These are phyloP conservation scores for Tachysurus fulvidraco DNA, from an alignment of 2,113 vertebrate genomes.

Conservation along the genomic window DNA sequence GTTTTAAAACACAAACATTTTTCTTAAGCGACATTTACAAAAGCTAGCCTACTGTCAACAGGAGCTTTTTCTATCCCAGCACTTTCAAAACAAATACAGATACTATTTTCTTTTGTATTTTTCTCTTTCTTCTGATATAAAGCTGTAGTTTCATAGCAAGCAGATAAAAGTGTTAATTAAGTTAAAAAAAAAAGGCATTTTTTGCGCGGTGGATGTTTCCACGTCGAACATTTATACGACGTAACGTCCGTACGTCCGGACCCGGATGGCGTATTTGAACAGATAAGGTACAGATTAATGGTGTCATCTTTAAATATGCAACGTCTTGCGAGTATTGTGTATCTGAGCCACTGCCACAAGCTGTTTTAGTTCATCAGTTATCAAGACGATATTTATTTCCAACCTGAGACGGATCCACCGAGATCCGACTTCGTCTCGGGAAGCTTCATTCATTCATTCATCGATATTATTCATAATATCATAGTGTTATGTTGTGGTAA, in stretches of 20 bases:
- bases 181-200: no score
- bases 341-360: background rate
- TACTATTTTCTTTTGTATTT: background rate
- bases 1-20: background rate
- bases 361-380: slow-evolving; percentile 3
- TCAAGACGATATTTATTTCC: background rate
- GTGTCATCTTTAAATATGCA: slow-evolving; percentile 5
- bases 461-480: background rate
- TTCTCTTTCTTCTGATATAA: background rate
- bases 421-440: background rate
- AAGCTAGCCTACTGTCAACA: no score
- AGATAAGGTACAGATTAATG: background rate
- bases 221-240: background rate
- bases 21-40: background rate
- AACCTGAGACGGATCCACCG: background rate
- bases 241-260: background rate
- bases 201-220: background rate
- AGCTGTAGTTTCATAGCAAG: background rate
- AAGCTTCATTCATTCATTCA: background rate
- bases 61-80: background rate
- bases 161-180: background rate
- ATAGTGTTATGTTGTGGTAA: background rate
- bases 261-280: background rate
- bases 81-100: background rate
- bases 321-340: background rate